Evolutionary conservation across 2,113 vertebrate species (phyloP).

Genomic region (Poecile atricapillus): DNA sequence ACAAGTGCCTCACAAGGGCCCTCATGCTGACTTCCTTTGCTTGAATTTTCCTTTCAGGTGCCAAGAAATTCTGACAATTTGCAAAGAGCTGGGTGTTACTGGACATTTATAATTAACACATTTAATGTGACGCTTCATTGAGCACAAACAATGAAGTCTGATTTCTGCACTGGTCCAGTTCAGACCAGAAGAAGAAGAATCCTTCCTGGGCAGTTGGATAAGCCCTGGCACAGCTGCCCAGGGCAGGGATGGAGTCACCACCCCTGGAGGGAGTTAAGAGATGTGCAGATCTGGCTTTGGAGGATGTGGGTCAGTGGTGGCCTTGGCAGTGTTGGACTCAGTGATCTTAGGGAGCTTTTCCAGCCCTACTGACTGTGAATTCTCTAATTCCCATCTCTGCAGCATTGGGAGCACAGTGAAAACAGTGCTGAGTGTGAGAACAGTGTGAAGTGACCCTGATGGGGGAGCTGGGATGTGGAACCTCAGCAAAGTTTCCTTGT

Average conservation of each 20-base stretch:
- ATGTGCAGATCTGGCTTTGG: background rate
- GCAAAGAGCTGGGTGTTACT: background rate
- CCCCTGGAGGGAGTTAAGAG: background rate
- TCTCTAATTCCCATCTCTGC: background rate
- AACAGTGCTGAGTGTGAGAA: background rate
- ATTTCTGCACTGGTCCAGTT: rapidly evolving
- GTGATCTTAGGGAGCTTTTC: background rate
- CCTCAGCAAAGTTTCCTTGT: background rate
- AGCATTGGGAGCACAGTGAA: rapidly evolving
- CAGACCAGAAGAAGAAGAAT: background rate
- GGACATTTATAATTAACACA: rapidly evolving
- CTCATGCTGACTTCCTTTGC: rapidly evolving
- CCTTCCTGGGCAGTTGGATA: background rate
- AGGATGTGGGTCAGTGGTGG: background rate
- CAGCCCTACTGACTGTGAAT: background rate
- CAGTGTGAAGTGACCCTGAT: background rate
- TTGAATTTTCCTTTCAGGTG: background rate
- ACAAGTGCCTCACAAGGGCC: background rate
- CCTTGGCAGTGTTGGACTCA: background rate
- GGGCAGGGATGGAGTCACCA: background rate
- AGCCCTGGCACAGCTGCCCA: background rate
- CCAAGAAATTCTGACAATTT: background rate
- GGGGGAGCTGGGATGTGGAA: background rate
- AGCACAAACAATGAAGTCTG: background rate
- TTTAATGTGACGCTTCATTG: background rate